Evolutionary conservation across 2,113 vertebrate genomes (phyloP), one percentile per base, ranked within the genome.

Genomic region (Caranx melampygus): DNA sequence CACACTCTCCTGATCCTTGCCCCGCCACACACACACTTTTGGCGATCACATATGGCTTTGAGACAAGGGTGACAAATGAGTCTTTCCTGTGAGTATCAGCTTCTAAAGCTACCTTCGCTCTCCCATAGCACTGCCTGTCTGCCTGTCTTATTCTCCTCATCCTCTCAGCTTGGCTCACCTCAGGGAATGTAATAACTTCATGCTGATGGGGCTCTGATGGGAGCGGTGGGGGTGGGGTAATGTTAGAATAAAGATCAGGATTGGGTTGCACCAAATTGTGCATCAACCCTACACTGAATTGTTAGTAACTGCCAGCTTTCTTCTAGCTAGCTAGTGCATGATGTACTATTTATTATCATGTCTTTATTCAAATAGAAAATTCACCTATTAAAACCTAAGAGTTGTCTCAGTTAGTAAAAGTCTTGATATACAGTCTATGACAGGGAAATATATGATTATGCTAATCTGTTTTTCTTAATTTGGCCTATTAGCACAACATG

Each of bases 211-310:
- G 81, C 51, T 81, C 62, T 70, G 59, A 4, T 62, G 61, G 59
- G 63, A 57, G 8, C 42, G n/a, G 18, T 14, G n/a, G 35, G 6
- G 89, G 90, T 75, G 93, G 92, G 79, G 66, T 72, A 85, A 94
- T 91, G 88, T 94, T 94, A 94, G 94, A 95, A 94, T 62, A 95
- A 90, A 89, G 92, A 91, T 95, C 92, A 34, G 52, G 87, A 72
- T 62, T 57, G 37, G 26, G 33, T 69, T 79, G 40, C 67, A 64
- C n/a, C 44, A 57, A 18, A 11, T 26, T 58, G 54, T 20, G 21
- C 13, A 0, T 52, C 42, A 62, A 58, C 33, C 57, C 13, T 13
- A 26, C 34, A 16, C 13, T 10, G 21, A 45, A 12, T 37, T 59
- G 15, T 49, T 47, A 6, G 13, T 37, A 42, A 33, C 16, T 7